Evolutionary conservation across 2,113 vertebrate genomes (phyloP).

Genomic region (Percopsis transmontana): DNA sequence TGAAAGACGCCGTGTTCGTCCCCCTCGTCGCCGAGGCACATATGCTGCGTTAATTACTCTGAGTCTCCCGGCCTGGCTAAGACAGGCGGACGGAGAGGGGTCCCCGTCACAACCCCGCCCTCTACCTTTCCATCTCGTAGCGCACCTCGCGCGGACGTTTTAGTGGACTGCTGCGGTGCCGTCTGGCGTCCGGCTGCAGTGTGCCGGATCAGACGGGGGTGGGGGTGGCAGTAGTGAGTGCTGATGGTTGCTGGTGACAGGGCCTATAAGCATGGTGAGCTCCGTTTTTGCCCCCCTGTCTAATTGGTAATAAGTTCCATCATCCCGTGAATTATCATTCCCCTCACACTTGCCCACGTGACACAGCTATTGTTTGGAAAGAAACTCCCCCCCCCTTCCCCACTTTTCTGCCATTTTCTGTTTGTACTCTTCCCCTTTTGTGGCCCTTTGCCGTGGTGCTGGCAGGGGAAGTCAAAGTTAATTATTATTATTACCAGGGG

Average conservation of each 20-base stretch:
- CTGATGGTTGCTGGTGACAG: neutral
- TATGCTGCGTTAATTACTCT: slow-evolving; percentile 74
- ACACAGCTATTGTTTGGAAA: too few species aligned
- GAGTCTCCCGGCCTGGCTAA: slow-evolving; percentile 45
- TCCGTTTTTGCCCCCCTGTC: neutral
- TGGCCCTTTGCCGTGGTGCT: neutral
- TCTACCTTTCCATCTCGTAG: slow-evolving; percentile 30
- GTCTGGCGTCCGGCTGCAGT: slow-evolving; percentile 46
- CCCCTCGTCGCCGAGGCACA: slow-evolving; percentile 40
- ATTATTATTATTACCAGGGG: neutral
- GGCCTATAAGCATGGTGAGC: neutral
- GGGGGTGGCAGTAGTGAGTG: slow-evolving; percentile 23
- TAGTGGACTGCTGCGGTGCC: slow-evolving; percentile 48
- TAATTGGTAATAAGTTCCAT: slow-evolving; percentile 19
- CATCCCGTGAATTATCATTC: neutral
- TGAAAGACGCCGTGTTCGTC: too few species aligned
- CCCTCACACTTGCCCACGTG: neutral
- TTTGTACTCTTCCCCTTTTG: neutral
- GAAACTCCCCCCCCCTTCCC: too few species aligned
- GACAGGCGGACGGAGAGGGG: slow-evolving; percentile 49
- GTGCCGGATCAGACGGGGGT: slow-evolving; percentile 32
- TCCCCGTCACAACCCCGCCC: slow-evolving; percentile 4
- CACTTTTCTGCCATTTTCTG: neutral
- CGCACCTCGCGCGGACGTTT: slow-evolving; percentile 48
- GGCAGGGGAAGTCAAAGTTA: neutral